Evolutionary conservation across 2,888 invertebrate genomes (phyloP), one percentile per base, ranked within the genome.

Genomic region (Cantharis lateralis): DNA sequence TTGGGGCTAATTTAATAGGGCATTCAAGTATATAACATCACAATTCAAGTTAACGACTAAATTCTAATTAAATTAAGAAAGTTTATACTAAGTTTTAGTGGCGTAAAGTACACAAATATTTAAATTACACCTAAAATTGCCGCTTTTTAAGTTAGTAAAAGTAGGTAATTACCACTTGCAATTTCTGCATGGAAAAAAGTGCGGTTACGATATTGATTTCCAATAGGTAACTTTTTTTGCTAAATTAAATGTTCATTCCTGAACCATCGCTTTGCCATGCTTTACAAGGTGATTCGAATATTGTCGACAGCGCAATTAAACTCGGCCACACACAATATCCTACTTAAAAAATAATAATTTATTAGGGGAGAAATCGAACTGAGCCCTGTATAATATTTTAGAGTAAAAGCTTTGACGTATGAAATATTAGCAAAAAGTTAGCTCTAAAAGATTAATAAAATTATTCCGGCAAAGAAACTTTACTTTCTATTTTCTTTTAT

Each of bases 11-110:
- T 66, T 66, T 66, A 48, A 48, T 48, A 48, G 64, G 20, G 64
- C 64, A 66, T 66, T 66, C 64, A 24, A 66, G 24, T 66, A 66
- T 66, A 66, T 66, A 66, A 24, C 18, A 66, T 18, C 64, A 66
- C 18, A 66, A 66, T 24, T 70, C 70, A 70, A 20, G 70, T 48
- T 70, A 15, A 70, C 18, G 61, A 61, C 61, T 70, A 70, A 70
- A 61, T 70, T 16, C 32, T 16, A 24, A 70, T 70, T 70, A 70
- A 61, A 32, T 70, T 48, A 70, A 18, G 13, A 70, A n/a, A 70
- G 18, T 70, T 70, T 18, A 70, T 18, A 48, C 61, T 70, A 48
- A 70, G 61, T 70, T 61, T 61, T 15, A 20, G 48, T 48, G n/a
- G 61, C 61, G 20, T 20, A 70, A 61, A 70, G 20, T 70, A 70